Evolutionary conservation across 2,888 invertebrate genomes (phyloP).

Genomic region (Oscheius onirici): DNA sequence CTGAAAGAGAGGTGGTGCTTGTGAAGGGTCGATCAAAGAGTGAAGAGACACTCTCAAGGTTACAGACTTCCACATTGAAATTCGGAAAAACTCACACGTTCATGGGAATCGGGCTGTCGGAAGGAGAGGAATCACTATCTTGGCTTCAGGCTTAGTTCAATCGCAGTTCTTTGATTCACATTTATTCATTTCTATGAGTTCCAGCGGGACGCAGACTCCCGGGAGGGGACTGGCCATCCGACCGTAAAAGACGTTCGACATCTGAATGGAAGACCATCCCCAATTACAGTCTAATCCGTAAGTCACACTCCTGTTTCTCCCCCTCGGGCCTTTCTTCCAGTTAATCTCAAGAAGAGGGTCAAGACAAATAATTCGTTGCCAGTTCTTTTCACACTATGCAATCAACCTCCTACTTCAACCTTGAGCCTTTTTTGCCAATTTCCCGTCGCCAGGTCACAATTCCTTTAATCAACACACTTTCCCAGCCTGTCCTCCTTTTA

Average conservation of each 20-base stretch:
- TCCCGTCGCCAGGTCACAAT: constrained; percentile 16
- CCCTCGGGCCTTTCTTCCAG: background rate
- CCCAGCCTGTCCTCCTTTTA: background rate
- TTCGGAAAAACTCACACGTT: no score
- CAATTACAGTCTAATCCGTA: constrained; percentile 15
- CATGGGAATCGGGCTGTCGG: no score
- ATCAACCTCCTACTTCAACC: background rate
- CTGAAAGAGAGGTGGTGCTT: background rate
- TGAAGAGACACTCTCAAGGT: no score
- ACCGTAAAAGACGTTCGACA: constrained; percentile 16
- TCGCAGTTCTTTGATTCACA: background rate
- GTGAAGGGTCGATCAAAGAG: no score
- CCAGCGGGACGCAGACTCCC: background rate
- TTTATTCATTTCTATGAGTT: background rate
- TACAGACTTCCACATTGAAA: no score
- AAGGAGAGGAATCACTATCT: no score
- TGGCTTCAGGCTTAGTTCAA: background rate
- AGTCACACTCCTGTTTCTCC: background rate
- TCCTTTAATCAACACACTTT: constrained; percentile 2
- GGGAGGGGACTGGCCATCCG: constrained; percentile 4
- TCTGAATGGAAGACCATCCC: background rate
- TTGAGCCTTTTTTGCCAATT: background rate
- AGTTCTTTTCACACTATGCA: background rate
- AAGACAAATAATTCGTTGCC: background rate
- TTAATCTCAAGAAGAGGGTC: no score